These are phyloP conservation scores for Leucoma salicis DNA, from an alignment of 2,888 invertebrate genomes.

Conservation along the genomic window DNA sequence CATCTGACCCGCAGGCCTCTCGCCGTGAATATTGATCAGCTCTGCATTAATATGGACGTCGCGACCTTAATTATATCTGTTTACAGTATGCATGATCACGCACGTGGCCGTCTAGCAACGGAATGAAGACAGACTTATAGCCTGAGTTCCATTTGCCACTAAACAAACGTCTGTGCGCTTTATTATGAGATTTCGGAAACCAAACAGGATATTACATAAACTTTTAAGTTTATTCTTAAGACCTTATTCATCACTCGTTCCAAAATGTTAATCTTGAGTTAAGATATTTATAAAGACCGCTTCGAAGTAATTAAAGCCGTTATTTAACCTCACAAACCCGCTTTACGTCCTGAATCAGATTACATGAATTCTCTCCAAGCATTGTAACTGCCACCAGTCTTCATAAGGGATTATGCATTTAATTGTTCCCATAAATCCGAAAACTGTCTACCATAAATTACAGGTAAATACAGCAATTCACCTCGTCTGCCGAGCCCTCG, in stretches of 20 bases:
- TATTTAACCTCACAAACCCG: constrained; percentile 20
- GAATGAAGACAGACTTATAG: constrained; percentile 25
- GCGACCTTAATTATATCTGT: constrained; percentile 67
- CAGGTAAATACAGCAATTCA: constrained; percentile 51
- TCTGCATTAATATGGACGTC: constrained; percentile 52
- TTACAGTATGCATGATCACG: constrained; percentile 57
- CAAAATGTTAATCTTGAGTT: constrained; percentile 21
- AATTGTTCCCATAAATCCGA: constrained; percentile 55
- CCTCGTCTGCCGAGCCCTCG: constrained; percentile 32
- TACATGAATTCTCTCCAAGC: constrained; percentile 37
- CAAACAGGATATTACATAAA: no score
- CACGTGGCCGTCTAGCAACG: constrained; percentile 35
- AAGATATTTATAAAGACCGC: constrained; percentile 7
- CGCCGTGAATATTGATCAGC: constrained; percentile 61
- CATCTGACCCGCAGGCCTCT: constrained; percentile 52
- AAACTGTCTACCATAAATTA: constrained; percentile 49
- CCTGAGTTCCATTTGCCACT: constrained; percentile 28
- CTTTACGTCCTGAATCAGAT: constrained; percentile 34
- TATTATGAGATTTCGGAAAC: no score
- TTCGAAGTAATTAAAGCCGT: constrained; percentile 25
- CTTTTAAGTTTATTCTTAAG: no score
- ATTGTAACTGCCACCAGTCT: constrained; percentile 40
- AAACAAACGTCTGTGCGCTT: constrained; percentile 26
- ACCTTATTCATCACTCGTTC: no score
- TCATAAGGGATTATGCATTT: constrained; percentile 41